Conservation (phyloP, 2,888 invertebrate species). For the Parelbella ahira region DNA sequence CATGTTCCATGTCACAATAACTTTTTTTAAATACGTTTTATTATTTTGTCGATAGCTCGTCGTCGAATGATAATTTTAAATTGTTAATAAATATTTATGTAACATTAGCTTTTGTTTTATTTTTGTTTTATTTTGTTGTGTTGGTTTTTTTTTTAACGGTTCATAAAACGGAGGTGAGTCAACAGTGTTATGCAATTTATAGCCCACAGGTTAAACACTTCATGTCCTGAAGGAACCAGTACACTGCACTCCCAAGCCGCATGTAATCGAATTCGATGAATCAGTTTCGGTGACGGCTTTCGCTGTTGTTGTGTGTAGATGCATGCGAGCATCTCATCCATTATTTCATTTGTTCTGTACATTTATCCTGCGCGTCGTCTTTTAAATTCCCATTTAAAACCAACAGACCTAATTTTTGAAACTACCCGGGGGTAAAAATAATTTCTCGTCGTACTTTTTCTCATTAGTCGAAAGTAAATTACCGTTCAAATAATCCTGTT, state of each 20-base stretch:
- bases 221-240: conserved; percentile 5
- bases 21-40: conserved; percentile 39
- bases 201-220: conserved; percentile 40
- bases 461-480: no score
- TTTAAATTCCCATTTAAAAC: background rate
- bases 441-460: no score
- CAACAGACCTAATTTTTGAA: no score
- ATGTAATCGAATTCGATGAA: conserved; percentile 21
- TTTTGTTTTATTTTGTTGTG: conserved; percentile 40
- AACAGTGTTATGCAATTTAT: conserved; percentile 78
- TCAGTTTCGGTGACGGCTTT: conserved; percentile 48
- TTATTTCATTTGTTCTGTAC: conserved; percentile 37
- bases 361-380: conserved; percentile 27
- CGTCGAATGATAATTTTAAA: conserved; percentile 62
- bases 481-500: no score
- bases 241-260: conserved; percentile 26
- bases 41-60: conserved; percentile 53
- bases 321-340: conserved; percentile 54
- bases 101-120: conserved; percentile 65
- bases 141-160: conserved; percentile 31
- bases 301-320: conserved; percentile 57
- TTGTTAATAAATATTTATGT: conserved; percentile 79
- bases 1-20: conserved; percentile 51
- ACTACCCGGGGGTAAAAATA: no score
- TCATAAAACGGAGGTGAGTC: conserved; percentile 49